Percentiles rank a stretch among this genome's conserved stretches.
These are phyloP conservation scores for Drosophila seclusa DNA, from an alignment of 2,888 invertebrate species.

Conservation along the genomic window DNA sequence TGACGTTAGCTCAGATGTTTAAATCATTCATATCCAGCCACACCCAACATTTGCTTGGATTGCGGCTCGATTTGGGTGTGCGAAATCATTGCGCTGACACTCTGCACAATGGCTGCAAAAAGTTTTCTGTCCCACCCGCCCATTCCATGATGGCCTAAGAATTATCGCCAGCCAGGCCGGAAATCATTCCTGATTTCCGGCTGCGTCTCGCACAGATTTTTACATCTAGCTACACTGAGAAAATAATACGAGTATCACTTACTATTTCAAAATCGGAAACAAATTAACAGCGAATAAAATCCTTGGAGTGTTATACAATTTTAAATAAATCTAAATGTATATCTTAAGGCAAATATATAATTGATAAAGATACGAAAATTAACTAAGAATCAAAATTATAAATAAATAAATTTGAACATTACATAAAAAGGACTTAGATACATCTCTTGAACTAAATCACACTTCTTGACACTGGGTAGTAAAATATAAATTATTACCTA, in stretches of 20 bases:
- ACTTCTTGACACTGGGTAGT: not conserved
- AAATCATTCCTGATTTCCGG: slow-evolving; percentile 62
- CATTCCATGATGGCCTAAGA: slow-evolving; percentile 54
- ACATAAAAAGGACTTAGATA: too few relatives aligned
- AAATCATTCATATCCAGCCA: slow-evolving; percentile 64
- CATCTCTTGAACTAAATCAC: not conserved
- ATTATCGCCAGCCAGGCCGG: slow-evolving; percentile 64
- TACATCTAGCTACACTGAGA: slow-evolving; percentile 14
- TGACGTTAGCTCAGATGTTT: slow-evolving; percentile 40
- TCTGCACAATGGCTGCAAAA: slow-evolving; percentile 68
- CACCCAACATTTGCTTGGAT: slow-evolving; percentile 22
- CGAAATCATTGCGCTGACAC: slow-evolving; percentile 62
- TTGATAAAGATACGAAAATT: not conserved
- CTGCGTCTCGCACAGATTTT: slow-evolving; percentile 53
- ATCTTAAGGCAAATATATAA: not conserved
- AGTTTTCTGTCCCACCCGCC: slow-evolving; percentile 43
- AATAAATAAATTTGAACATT: too few relatives aligned
- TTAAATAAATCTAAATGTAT: not conserved
- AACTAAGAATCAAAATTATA: not conserved
- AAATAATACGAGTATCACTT: not conserved
- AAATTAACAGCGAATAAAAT: not conserved
- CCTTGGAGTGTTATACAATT: not conserved
- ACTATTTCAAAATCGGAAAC: not conserved
- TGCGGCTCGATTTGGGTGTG: slow-evolving; percentile 5
- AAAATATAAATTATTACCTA: not conserved